Base-by-base conservation (phyloP, 2,797 vertebrate species). In the Falco biarmicus region DNA sequence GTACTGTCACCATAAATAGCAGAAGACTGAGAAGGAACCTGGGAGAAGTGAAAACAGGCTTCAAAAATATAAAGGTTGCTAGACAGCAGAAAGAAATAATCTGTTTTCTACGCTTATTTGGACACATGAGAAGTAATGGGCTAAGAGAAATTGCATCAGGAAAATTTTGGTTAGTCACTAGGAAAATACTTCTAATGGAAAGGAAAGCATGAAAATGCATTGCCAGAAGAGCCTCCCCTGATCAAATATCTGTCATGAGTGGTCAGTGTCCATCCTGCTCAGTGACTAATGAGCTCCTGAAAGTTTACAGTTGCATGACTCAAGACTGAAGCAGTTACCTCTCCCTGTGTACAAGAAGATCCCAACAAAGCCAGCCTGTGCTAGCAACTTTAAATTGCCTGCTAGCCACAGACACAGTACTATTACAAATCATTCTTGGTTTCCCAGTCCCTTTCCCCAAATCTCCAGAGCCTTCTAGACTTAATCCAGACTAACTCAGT, bases 101-200 rank as follows among this genome's bases (percentile, higher is more conserved):
- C 31, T 57, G 32, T 6, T 78, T 78, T 91, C 47, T 64, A 5
- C 43, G 53, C 29, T 83, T 20, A 51, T 70, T 37, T 87, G 75
- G 29, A 80, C 26, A 60, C 4, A 15, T 24, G 41, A 87, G 34
- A 71, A 85, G 12, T 29, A 84, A 34, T 16, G 32, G 57, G 24
- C 68, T 83, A 64, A 79, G 47, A 79, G 57, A 85, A 89, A 84
- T 4, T 56, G 68, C 81, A 77, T 56, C n/a, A 87, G 56, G 66
- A 94, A 82, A 60, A 76, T 43, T 37, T 85, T 64, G 32, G 21
- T 79, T 79, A 89, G 64, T 78, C 68, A 83, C 65, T 57, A 87
- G 71, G 78, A 95, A 94, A 96, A 89, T 16, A 61, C 8, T 82
- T 85, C 28, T 43, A 73, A 90, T 37, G 81, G 87, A 85, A 89